A percentile compares a stretch with the other conserved stretches of the same genome.
These are phyloP conservation scores for Drosophila aldrichi DNA, from an alignment of 2,888 invertebrate species.

Conservation along the genomic window DNA sequence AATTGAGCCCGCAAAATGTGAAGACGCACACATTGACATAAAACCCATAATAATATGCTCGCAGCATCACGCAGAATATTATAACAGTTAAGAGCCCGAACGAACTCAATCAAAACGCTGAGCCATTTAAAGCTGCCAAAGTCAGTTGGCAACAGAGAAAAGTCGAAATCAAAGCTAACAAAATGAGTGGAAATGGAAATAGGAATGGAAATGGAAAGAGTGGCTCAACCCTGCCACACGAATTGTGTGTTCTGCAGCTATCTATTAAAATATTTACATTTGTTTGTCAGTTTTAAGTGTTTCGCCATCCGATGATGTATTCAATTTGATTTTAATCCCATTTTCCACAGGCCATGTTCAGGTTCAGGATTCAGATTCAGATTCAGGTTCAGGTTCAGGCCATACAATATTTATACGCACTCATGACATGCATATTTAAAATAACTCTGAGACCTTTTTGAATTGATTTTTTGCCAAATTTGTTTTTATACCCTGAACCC, in stretches of 20 bases:
- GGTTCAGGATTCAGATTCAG: not conserved
- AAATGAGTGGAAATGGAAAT: not conserved
- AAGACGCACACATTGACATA: slow-evolving; percentile 51
- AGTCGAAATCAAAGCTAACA: slow-evolving; percentile 3
- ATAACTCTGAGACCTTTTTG: slow-evolving; percentile 45
- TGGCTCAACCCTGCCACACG: not conserved
- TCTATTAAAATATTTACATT: slow-evolving; percentile 62
- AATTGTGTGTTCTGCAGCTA: not conserved
- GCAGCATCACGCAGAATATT: slow-evolving; percentile 44
- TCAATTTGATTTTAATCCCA: slow-evolving; percentile 57
- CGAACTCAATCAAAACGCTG: slow-evolving; percentile 47
- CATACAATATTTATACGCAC: slow-evolving; percentile 57
- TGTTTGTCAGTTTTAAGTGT: slow-evolving; percentile 56
- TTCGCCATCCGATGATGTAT: slow-evolving; percentile 50
- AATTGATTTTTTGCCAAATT: slow-evolving; percentile 71
- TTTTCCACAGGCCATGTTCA: slow-evolving; percentile 10
- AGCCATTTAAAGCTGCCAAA: slow-evolving; percentile 59
- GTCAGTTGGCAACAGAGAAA: slow-evolving; percentile 32
- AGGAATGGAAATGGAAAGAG: not conserved
- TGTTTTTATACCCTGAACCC: no score
- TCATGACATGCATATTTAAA: slow-evolving; percentile 62
- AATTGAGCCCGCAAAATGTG: slow-evolving; percentile 59
- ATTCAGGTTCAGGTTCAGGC: slow-evolving; percentile 1
- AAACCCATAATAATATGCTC: slow-evolving; percentile 22
- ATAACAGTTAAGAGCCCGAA: slow-evolving; percentile 36